phyloP scores from a whole-genome alignment of 2,113 vertebrate species.

The Pituophis catenifer region DNA sequence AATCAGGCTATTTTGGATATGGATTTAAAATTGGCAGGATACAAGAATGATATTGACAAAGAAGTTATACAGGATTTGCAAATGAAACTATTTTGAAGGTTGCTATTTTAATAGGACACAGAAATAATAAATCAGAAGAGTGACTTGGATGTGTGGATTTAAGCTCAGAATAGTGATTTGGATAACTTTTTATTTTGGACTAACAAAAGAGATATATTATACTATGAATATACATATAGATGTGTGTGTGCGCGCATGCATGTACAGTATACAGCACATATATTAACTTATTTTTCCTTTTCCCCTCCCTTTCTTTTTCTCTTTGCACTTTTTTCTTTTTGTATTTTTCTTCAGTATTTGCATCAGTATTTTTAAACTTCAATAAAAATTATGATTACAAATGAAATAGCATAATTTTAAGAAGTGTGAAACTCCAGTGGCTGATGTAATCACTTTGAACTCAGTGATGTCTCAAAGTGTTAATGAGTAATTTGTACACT shows the following conservation, averaged over 20 bases:
- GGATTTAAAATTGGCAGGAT: not conserved
- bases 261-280: not conserved
- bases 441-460: not conserved
- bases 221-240: not conserved
- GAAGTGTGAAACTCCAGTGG: not conserved
- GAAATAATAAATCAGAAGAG: not conserved
- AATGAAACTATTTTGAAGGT: not conserved
- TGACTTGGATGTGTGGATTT: not conserved
- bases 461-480: not conserved
- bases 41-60: not conserved
- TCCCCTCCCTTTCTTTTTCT: not conserved
- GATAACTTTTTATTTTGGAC: not conserved
- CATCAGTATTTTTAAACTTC: not conserved
- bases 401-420: not conserved
- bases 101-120: not conserved
- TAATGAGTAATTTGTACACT: not conserved
- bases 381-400: not conserved
- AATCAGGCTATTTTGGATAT: not conserved
- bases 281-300: not conserved
- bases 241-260: too few species aligned
- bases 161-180: not conserved
- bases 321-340: not conserved
- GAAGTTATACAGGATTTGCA: not conserved
- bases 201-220: not conserved
- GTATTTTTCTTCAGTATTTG: not conserved